Evolutionary conservation across 2,797 vertebrate genomes (phyloP).

Genomic region (Melopsittacus undulatus): DNA sequence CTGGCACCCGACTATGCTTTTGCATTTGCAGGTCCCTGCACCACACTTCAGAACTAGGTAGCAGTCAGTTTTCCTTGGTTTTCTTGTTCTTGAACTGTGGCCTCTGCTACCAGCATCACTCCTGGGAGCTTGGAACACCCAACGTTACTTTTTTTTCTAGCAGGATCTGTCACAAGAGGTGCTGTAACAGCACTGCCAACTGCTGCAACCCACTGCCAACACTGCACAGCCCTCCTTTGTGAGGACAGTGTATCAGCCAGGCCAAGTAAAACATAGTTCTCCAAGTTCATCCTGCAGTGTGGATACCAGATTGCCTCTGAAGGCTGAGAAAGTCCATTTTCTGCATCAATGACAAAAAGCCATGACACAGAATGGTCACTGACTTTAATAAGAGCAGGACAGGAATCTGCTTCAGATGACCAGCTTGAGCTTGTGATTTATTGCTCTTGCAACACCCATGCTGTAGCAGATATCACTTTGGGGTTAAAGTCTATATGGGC

Average conservation of each 20-base stretch:
- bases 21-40: background rate
- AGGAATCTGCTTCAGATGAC: constrained; percentile 27
- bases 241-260: background rate
- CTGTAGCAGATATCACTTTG: background rate
- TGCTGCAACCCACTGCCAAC: background rate
- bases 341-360: constrained; percentile 44
- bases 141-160: background rate
- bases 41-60: background rate
- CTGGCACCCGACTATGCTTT: background rate
- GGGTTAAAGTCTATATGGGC: background rate
- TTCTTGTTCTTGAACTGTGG: background rate
- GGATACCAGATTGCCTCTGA: background rate
- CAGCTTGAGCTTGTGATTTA: constrained; percentile 24
- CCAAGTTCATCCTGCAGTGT: background rate
- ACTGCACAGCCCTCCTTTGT: background rate
- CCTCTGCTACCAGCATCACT: background rate
- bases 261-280: background rate
- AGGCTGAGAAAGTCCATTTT: constrained; percentile 46
- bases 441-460: background rate
- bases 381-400: constrained; percentile 19
- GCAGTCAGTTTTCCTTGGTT: background rate
- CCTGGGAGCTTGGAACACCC: background rate
- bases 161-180: background rate
- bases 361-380: background rate
- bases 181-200: background rate